Conservation (phyloP, 2,888 invertebrate genomes). For the Tachina lurida region DNA sequence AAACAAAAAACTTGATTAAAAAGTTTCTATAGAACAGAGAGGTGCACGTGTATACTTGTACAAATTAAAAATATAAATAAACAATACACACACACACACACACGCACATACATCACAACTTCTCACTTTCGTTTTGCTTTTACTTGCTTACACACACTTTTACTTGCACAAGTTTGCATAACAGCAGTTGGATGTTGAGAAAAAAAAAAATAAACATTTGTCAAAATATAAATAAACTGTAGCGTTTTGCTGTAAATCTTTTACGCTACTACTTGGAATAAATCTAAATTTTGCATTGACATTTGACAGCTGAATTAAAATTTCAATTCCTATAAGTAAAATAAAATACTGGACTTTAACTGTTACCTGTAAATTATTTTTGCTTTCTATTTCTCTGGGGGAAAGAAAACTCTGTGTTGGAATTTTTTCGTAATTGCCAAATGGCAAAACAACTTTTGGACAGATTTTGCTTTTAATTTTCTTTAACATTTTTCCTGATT, state of each 20-base stretch:
- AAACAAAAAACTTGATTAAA: slow-evolving; percentile 55
- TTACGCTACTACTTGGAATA: slow-evolving; percentile 1
- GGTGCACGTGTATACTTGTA: background rate
- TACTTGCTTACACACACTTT: background rate
- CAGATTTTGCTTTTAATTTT: background rate
- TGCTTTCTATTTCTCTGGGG: background rate
- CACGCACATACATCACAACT: background rate
- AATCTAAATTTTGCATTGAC: slow-evolving; percentile 59
- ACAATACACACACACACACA: background rate
- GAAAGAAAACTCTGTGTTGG: slow-evolving; percentile 6
- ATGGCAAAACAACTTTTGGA: background rate
- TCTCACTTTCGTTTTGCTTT: background rate
- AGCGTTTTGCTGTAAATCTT: slow-evolving; percentile 61
- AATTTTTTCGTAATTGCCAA: background rate
- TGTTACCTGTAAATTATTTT: background rate
- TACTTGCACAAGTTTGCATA: background rate
- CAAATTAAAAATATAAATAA: slow-evolving; percentile 41
- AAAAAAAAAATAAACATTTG: slow-evolving; percentile 64
- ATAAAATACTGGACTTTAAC: background rate
- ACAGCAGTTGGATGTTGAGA: background rate
- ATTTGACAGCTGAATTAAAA: slow-evolving; percentile 65
- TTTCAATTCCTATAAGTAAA: slow-evolving; percentile 24
- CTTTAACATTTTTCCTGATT: slow-evolving; percentile 17
- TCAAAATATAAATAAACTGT: slow-evolving; percentile 60
- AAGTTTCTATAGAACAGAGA: slow-evolving; percentile 37